Conservation (phyloP, 2,113 vertebrate genomes). For the Heptranchias perlo region DNA sequence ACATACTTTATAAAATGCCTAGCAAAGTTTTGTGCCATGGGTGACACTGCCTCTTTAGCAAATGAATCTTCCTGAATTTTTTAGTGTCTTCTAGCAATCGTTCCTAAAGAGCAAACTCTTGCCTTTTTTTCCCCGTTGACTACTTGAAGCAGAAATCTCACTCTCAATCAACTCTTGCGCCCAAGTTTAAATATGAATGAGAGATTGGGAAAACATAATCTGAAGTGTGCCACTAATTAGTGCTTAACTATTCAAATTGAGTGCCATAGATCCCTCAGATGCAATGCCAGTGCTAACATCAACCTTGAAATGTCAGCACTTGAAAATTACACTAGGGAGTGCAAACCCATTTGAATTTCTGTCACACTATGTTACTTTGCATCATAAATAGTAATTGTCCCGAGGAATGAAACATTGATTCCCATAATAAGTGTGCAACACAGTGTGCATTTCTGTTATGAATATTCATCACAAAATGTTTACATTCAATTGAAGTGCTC, state of each 20-base stretch:
- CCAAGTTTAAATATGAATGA: not conserved
- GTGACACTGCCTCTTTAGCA: not conserved
- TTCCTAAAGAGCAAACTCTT: not conserved
- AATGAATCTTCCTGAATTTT: not conserved
- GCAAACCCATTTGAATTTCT: conserved; percentile 30
- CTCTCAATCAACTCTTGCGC: not conserved
- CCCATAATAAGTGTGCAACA: not conserved
- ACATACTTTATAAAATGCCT: not conserved
- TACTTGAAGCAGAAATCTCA: not conserved
- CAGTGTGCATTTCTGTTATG: not conserved
- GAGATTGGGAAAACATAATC: not conserved
- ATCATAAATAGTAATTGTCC: conserved; percentile 35
- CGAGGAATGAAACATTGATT: conserved; percentile 30
- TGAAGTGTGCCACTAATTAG: conserved; percentile 27
- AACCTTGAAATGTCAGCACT: conserved; percentile 38
- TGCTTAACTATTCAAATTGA: conserved; percentile 34
- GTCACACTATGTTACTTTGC: conserved; percentile 2
- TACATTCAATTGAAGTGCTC: not conserved
- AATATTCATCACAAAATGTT: not conserved
- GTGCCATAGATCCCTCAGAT: not conserved
- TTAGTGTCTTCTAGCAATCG: not conserved
- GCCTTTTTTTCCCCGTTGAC: not conserved
- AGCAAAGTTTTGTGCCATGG: not conserved
- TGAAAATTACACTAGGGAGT: not conserved
- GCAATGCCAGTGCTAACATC: not conserved